A percentile compares a stretch with the other conserved stretches of the same genome.
Evolutionary conservation across 2,888 invertebrate genomes (phyloP).

Genomic region (Notodromas monacha): DNA sequence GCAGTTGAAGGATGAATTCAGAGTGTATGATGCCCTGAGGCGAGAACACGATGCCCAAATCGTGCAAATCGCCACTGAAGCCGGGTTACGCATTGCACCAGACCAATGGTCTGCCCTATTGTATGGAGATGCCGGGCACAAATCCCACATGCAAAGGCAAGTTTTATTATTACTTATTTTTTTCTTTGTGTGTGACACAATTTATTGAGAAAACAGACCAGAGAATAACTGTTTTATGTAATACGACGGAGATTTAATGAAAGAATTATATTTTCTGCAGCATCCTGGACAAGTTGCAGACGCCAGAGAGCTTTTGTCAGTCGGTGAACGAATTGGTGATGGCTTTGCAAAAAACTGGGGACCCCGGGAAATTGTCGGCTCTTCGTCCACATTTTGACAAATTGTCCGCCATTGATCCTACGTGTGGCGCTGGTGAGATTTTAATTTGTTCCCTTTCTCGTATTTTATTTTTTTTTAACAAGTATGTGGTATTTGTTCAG

Average conservation of each 20-base stretch:
- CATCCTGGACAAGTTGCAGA: conserved; percentile 61
- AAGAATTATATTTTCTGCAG: conserved; percentile 15
- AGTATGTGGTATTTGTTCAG: too few relatives aligned
- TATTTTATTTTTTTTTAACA: too few relatives aligned
- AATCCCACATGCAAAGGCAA: conserved; percentile 81
- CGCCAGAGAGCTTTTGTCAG: conserved; percentile 56
- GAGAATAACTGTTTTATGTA: too few relatives aligned
- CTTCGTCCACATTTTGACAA: conserved; percentile 46
- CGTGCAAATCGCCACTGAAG: conserved; percentile 88
- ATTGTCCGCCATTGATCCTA: conserved; percentile 53
- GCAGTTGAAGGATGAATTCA: conserved; percentile 87
- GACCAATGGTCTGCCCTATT: conserved; percentile 92
- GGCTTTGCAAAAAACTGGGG: conserved; percentile 55
- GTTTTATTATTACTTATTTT: background rate
- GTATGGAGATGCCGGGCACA: conserved; percentile 77
- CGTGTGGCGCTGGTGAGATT: too few relatives aligned
- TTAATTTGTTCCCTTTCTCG: too few relatives aligned
- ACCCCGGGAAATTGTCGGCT: conserved; percentile 44
- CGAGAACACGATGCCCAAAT: conserved; percentile 94
- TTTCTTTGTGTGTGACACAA: conserved; percentile 1
- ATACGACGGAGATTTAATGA: too few relatives aligned
- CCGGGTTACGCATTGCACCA: conserved; percentile 77
- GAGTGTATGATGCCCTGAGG: conserved; percentile 65
- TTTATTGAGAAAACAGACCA: conserved; percentile 6
- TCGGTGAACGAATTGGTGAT: conserved; percentile 68